A percentile compares a stretch with the other conserved stretches of the same genome.
phyloP scores from a whole-genome alignment of 2,797 vertebrate genomes.

The Streptopelia turtur region DNA sequence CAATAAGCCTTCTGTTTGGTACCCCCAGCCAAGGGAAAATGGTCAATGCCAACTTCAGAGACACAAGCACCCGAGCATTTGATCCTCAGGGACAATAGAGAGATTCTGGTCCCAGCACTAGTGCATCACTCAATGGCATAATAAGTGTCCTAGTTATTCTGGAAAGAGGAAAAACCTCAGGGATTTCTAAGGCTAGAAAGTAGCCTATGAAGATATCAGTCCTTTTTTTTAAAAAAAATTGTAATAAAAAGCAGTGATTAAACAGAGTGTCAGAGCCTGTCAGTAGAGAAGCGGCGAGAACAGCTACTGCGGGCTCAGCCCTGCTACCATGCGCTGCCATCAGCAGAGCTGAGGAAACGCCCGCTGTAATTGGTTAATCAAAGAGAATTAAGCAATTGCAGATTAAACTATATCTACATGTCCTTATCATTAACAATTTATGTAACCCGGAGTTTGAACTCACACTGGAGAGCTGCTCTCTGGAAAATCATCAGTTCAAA shows the following conservation, averaged over 20 bases:
- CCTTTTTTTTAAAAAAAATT: background rate
- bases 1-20: background rate
- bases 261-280: background rate
- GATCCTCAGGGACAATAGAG: conserved; percentile 31
- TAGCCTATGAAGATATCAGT: background rate
- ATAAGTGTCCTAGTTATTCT: conserved; percentile 33
- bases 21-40: background rate
- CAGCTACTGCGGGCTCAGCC: background rate
- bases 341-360: conserved; percentile 16
- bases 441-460: conserved; percentile 51
- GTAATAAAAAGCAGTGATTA: background rate
- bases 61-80: background rate
- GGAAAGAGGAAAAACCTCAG: conserved; percentile 7
- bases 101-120: background rate
- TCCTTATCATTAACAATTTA: conserved; percentile 53
- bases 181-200: conserved; percentile 14
- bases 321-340: background rate
- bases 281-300: background rate
- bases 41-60: conserved; percentile 34
- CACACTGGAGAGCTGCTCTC: conserved; percentile 32
- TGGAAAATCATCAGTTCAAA: conserved; percentile 30
- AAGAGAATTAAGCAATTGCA: conserved; percentile 23
- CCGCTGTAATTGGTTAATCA: conserved; percentile 29
- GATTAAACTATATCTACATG: conserved; percentile 55
- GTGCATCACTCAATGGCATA: background rate